Percentiles rank a stretch among this genome's conserved stretches.
These are phyloP conservation scores for Drosophila lacertosa DNA, from an alignment of 1,140 invertebrate genomes.

Conservation along the genomic window DNA sequence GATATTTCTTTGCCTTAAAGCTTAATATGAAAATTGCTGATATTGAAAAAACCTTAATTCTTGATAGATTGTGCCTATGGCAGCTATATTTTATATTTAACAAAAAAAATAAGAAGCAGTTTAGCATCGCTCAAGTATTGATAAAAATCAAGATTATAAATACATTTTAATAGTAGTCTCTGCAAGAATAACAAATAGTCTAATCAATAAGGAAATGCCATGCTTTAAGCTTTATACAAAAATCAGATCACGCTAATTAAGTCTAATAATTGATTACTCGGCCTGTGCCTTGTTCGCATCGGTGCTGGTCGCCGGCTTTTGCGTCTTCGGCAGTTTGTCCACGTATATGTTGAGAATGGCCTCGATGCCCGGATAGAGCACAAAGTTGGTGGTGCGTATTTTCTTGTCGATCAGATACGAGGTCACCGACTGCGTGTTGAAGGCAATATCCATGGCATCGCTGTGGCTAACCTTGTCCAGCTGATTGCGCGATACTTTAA, in stretches of 20 bases:
- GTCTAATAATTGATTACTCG: constrained; percentile 5
- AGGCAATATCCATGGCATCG: constrained; percentile 85
- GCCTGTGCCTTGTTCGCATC: constrained; percentile 30
- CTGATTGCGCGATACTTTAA: constrained; percentile 85
- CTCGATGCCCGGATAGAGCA: constrained; percentile 80
- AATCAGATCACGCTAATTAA: background rate
- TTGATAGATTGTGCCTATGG: background rate
- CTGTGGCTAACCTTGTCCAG: constrained; percentile 85
- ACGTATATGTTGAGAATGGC: constrained; percentile 80
- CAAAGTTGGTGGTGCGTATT: constrained; percentile 75
- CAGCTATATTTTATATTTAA: background rate
- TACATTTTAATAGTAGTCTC: too few species aligned
- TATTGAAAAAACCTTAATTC: too few species aligned
- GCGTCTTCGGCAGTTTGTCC: constrained; percentile 61
- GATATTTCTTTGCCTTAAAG: too few species aligned
- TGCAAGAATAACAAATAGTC: too few species aligned
- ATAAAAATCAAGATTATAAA: too few species aligned
- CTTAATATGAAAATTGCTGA: too few species aligned
- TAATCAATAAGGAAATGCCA: background rate
- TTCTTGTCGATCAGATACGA: constrained; percentile 79
- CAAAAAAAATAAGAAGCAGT: too few species aligned
- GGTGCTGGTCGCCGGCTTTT: constrained; percentile 36
- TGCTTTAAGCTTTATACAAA: background rate
- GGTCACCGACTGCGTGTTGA: constrained; percentile 84
- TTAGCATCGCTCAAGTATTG: too few species aligned